Evolutionary conservation across 2,113 vertebrate species (phyloP).

Genomic region (Spea bombifrons): DNA sequence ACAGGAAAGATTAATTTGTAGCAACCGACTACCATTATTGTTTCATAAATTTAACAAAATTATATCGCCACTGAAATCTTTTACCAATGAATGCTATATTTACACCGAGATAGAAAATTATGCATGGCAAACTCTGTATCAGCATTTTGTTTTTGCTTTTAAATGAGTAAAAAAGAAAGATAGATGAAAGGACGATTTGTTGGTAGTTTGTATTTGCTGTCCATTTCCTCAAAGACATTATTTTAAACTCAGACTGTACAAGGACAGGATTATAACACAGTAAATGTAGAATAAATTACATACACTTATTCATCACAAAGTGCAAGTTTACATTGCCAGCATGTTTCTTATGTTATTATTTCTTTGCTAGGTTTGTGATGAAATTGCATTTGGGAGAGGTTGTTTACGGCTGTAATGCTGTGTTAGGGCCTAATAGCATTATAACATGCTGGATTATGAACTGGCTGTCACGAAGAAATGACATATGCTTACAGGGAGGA

Average conservation of each 20-base stretch:
- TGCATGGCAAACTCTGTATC: no score
- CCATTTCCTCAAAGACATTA: slow-evolving; percentile 16
- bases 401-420: slow-evolving; percentile 18
- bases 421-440: slow-evolving; percentile 36
- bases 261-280: neutral
- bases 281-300: slow-evolving; percentile 27
- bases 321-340: neutral
- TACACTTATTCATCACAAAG: slow-evolving; percentile 29
- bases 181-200: slow-evolving; percentile 17
- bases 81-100: neutral
- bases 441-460: slow-evolving; percentile 39
- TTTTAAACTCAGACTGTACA: slow-evolving; percentile 6
- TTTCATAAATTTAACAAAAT: neutral
- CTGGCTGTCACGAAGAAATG: slow-evolving; percentile 31
- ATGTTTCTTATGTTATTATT: slow-evolving; percentile 19
- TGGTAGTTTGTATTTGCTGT: slow-evolving; percentile 20
- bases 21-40: neutral
- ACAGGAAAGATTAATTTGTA: no score
- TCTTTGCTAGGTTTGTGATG: slow-evolving; percentile 15
- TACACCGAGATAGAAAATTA: no score
- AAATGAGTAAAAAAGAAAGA: slow-evolving; percentile 14
- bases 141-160: neutral
- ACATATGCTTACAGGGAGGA: slow-evolving; percentile 19
- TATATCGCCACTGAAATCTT: neutral
- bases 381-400: slow-evolving; percentile 42